phyloP scores from a whole-genome alignment of 2,113 vertebrate genomes.

The Podarcis raffonei region DNA sequence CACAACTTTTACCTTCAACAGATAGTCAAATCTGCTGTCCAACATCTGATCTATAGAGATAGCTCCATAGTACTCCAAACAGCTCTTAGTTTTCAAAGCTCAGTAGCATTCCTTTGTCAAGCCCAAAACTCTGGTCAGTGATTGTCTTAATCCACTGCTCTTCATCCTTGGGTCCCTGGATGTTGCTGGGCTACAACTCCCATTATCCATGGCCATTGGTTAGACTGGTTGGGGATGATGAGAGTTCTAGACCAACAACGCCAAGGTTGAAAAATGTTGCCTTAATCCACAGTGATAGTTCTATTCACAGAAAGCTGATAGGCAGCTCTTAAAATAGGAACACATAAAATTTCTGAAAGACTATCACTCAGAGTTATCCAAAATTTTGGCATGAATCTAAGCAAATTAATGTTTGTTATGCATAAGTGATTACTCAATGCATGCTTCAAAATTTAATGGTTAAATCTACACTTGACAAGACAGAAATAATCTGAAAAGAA shows the following conservation, averaged over 20 bases:
- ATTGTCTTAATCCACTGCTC: background rate
- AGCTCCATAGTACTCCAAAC: no score
- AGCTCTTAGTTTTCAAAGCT: no score
- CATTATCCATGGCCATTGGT: no score
- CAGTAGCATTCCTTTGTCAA: background rate
- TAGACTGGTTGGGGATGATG: no score
- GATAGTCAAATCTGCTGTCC: no score
- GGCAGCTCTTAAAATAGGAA: background rate
- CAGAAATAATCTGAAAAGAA: slow-evolving; percentile 25
- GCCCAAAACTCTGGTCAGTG: background rate
- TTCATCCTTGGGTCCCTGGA: no score
- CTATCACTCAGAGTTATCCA: background rate
- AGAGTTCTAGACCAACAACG: no score
- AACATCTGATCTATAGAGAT: no score
- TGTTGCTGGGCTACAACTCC: no score
- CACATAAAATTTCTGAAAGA: background rate
- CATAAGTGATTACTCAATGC: slow-evolving; percentile 5
- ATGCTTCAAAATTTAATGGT: slow-evolving; percentile 6
- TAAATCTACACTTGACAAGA: slow-evolving; percentile 14
- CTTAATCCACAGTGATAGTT: background rate
- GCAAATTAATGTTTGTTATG: background rate
- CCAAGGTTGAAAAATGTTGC: no score
- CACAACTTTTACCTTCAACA: no score
- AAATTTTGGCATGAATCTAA: background rate
- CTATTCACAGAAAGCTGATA: background rate